These are phyloP conservation scores for Corythaixoides concolor DNA, from an alignment of 2,113 vertebrate species.

Conservation along the genomic window DNA sequence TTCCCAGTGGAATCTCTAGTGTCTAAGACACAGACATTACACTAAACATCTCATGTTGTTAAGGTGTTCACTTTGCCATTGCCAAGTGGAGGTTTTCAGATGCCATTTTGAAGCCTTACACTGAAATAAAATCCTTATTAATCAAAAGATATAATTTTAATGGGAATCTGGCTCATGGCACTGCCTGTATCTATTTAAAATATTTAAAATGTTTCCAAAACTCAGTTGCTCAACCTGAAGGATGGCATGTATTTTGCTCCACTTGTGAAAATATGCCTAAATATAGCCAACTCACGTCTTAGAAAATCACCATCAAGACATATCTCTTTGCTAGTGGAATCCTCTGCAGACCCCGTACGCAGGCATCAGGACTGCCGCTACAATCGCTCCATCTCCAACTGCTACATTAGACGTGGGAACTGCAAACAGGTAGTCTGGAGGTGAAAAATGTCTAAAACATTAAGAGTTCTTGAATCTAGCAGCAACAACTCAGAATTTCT, in stretches of 20 bases:
- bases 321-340: neutral
- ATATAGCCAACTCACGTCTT: accelerated
- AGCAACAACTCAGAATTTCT: neutral
- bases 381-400: neutral
- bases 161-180: neutral
- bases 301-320: neutral
- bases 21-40: neutral
- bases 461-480: neutral
- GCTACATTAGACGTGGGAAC: neutral
- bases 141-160: neutral
- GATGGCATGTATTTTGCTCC: neutral
- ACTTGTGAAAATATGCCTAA: neutral
- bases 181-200: neutral
- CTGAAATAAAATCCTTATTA: neutral
- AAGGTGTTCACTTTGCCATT: neutral
- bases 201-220: neutral
- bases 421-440: neutral
- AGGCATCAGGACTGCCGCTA: neutral
- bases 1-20: neutral
- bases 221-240: neutral
- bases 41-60: neutral
- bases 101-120: neutral
- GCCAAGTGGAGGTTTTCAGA: neutral
- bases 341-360: neutral
- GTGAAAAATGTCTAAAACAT: neutral